Base-by-base conservation (phyloP, 2,113 vertebrate genomes). In the Anoura caudifer region DNA sequence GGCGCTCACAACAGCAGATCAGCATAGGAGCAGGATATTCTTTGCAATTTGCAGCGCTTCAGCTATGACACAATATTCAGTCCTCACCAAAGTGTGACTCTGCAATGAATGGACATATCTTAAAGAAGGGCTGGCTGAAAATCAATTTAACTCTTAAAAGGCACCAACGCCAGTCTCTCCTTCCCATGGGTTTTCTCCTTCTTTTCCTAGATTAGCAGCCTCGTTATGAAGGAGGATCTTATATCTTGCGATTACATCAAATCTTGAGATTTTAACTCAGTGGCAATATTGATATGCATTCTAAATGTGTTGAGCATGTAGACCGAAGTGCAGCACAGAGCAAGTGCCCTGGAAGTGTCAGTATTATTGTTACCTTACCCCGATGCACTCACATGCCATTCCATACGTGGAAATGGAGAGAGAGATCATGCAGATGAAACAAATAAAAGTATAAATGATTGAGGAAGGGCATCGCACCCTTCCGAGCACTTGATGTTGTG, bases 281-380 rank as follows among this genome's bases (percentile, higher is more conserved):
- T 38, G 2, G 22, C 75, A 81, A 59, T 9, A 12, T 50, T 54
- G 85, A 28, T n/a, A 11, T 16, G 31, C 13, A 1, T 24, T 45
- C 67, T 43, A 15, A 38, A 41, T 19, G 22, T 28, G 41, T 22
- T 33, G 0, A 38, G 63, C 28, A 22, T 12, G 2, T 8, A 45
- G 36, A 50, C 28, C 12, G 0, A 36, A 0, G 0, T 2, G 28
- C 6, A 19, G 26, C 9, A 4, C 10, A 6, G 4, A 7, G 7
- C 38, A 1, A 22, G 15, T 2, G 3, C 31, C 13, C 6, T 0
- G 0, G 0, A 6, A 28, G 5, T 3, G 17, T 3, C 1, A 4
- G 5, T 11, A 31, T 28, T 28, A 2, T 77, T 10, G 8, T 3
- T 2, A 33, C 28, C 8, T 36, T 12, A 47, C 24, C 56, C 17